phyloP scores from a whole-genome alignment of 37 sponge, comb jelly and placozoan genomes.

The Crambe crambe region DNA sequence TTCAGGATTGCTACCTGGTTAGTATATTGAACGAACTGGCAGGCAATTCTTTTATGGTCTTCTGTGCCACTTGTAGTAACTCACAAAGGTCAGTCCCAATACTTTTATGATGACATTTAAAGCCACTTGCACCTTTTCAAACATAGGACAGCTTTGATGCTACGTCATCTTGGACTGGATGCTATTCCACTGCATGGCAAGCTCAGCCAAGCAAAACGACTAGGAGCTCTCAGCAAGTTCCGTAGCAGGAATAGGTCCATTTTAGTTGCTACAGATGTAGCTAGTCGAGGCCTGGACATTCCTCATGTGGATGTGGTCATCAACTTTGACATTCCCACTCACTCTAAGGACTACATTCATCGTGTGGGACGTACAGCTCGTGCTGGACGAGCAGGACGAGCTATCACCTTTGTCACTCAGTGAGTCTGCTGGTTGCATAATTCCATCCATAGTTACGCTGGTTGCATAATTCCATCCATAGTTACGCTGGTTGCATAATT shows the following conservation, averaged over 20 bases:
- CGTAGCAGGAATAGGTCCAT: conserved; percentile 85
- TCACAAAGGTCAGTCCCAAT: conserved; percentile 91
- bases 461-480: too few species aligned
- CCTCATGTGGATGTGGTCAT: conserved; percentile 99
- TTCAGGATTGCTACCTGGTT: conserved; percentile 97
- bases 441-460: too few species aligned
- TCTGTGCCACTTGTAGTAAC: conserved; percentile 98
- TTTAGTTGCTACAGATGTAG: conserved; percentile 97
- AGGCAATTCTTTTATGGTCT: conserved; percentile 99
- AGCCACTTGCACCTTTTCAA: too few species aligned
- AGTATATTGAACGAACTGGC: conserved; percentile 96
- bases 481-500: too few species aligned
- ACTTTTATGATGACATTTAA: too few species aligned
- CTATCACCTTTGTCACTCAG: conserved; percentile 98
- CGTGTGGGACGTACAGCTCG: conserved; percentile 97
- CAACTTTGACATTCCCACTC: conserved; percentile 99
- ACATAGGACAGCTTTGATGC: conserved; percentile 85
- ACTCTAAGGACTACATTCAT: conserved; percentile 99
- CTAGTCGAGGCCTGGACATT: conserved; percentile 98
- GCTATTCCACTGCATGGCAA: conserved; percentile 98
- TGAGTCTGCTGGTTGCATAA: conserved; percentile 32
- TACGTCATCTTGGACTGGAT: conserved; percentile 88
- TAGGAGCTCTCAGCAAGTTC: conserved; percentile 98
- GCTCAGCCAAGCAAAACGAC: conserved; percentile 86
- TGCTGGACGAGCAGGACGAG: conserved; percentile 91